phyloP scores from a whole-genome alignment of 2,113 vertebrate genomes.

The Ictalurus punctatus region DNA sequence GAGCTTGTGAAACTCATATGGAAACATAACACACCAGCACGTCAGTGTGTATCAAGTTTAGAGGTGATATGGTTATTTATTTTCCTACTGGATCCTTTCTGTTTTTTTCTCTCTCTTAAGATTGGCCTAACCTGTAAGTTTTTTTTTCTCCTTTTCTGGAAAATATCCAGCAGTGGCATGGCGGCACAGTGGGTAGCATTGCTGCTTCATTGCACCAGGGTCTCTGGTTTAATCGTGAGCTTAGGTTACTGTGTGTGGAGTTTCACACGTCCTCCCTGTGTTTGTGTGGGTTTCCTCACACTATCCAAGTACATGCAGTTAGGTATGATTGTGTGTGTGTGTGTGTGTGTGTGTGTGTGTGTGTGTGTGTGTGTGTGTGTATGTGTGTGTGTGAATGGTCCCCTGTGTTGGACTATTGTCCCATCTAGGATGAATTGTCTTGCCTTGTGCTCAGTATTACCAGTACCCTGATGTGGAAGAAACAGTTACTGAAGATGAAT shows the following conservation, averaged over 20 bases:
- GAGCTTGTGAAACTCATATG: conserved; percentile 42
- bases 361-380: not conserved
- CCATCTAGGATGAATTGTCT: not conserved
- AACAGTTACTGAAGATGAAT: not conserved
- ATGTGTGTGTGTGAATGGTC: not conserved
- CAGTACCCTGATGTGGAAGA: not conserved
- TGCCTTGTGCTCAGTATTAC: not conserved
- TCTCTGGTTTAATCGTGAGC: not conserved
- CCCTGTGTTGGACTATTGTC: not conserved
- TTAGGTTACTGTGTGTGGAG: not conserved
- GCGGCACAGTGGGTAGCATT: not conserved
- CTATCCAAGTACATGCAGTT: not conserved
- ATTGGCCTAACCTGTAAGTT: not conserved
- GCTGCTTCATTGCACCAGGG: not conserved
- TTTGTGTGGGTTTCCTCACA: not conserved
- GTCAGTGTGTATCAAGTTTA: conserved; percentile 33
- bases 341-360: not conserved
- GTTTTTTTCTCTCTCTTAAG: conserved; percentile 9
- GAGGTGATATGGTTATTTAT: conserved; percentile 37
- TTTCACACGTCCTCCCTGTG: not conserved
- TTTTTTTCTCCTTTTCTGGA: not conserved
- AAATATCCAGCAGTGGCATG: not conserved
- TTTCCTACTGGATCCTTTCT: not conserved
- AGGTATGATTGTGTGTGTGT: not conserved
- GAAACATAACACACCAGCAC: conserved; percentile 46